Evolutionary conservation across 1,140 invertebrate species (phyloP), one percentile per base, ranked within the genome.

Genomic region (Phenacoccus solenopsis): DNA sequence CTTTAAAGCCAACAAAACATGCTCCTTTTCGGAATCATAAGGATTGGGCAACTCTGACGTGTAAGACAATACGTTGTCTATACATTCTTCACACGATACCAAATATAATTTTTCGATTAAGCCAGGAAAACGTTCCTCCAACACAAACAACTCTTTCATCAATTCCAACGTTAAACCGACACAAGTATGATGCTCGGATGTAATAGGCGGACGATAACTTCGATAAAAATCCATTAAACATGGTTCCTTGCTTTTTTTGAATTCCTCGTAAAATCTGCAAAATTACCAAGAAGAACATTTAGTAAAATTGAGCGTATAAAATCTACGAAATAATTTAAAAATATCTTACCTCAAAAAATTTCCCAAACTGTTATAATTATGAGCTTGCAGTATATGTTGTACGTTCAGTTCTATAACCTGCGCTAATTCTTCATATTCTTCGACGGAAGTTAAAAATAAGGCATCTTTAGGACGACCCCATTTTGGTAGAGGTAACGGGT

Each of bases 51-150:
- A 67, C 9, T 74, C 75, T 12, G 12, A 13, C 1, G 88, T 83
- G 74, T 90, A 90, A 28, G 83, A 82, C n/a, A 81, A 78, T 57
- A 87, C 81, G 64, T 86, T 83, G 56, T 84, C 85, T 70, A 91
- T 88, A 64, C 86, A 79, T 79, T 96, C 93, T 80, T 95, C 93
- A 76, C 91, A 95, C 16, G 92, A 94, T 32, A 88, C 88, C 74
- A 94, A 80, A 75, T 86, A 90, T 69, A 88, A 82, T 74, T 85
- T 83, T 68, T 82, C 81, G 10, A 80, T 81, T 73, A 90, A 79
- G 68, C 86, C 84, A n/a, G 87, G 84, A 74, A 85, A 87, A 73
- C 25, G 27, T 7, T 71, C 49, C 28, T 83, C 81, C 9, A 86
- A 77, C 73, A 78, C 78, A 71, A 74, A 78, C 56, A 89, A 79